Evolutionary conservation across 2,797 vertebrate genomes (phyloP), one percentile per base, ranked within the genome.

Genomic region (Tarsius wallacei): DNA sequence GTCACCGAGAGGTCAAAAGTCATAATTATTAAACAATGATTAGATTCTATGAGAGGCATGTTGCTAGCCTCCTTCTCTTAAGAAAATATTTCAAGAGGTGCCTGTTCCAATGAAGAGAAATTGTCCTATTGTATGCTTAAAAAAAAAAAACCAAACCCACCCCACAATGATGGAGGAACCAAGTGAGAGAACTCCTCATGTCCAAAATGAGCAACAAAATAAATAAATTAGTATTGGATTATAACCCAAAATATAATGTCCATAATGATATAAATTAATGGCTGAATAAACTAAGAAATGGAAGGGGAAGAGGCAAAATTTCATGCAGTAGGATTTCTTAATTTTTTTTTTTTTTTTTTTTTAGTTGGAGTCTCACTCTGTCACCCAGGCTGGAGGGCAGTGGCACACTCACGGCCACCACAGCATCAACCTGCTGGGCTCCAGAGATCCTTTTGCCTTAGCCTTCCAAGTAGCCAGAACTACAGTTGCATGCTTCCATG

Each of bases 1-100:
- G 96, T 96, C 76, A 93, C 42, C 47, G 70, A 97, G 70, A 93
- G 80, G 36, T 89, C 33, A 84, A 84, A 96, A 90, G 71, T 57
- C 81, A 64, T 55, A 70, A 80, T 87, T 80, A 96, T 90, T 81
- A 76, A 88, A 64, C 42, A 82, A 68, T 16, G 26, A 59, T 21
- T 64, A 28, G 24, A 78, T 83, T 89, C 64, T 76, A 26, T 16
- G 24, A 91, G 53, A 95, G 70, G 61, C 15, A 31, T n/a, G 19
- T 90, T 76, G 87, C 71, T 76, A 91, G 59, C 1, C 15, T 76
- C 68, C 14, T 91, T 55, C 24, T 89, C 73, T 28, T 76, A 36
- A 59, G 85, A 83, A 73, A 53, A 13, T 21, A 80, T 19, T 63
- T 3, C n/a, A 89, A 68, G n/a, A 57, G 42, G 26, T 85, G 11